Evolutionary conservation across 2,888 invertebrate species (phyloP), one percentile per base, ranked within the genome.

Genomic region (Chelonus formosanus): DNA sequence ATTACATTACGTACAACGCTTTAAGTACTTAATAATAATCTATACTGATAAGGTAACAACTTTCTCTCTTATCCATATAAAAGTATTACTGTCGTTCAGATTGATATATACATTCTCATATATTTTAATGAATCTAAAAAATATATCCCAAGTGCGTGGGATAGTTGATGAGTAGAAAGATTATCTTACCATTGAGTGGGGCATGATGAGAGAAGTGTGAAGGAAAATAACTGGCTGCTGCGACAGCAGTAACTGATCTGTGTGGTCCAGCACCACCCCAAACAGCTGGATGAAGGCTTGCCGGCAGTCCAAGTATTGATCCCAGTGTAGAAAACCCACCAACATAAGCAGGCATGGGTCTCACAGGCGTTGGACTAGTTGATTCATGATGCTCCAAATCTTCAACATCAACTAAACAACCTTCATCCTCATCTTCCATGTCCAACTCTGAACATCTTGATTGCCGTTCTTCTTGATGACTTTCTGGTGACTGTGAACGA

Each of bases 341-440:
- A 20, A 84, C 76, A 59, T 83, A 83, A 0, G 78, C 81, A 0
- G 83, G 83, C 2, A 82, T 83, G 0, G 84, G 84, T 61, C 83
- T 78, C 2, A 83, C 76, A 0, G 83, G 82, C 2, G 78, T 74
- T 0, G 82, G 78, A 48, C 64, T 63, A 4, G 67, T 67, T 59
- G 67, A 67, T 58, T 66, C 67, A 32, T 73, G 70, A 32, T 80
- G 79, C 4, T 76, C 73, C 31, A 92, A 85, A 77, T 93, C 93
- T 81, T 93, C 93, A 8, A 93, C 93, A 80, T 94, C 93, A 8
- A 93, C 92, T 77, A 91, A 88, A 56, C 90, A 90, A 73, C 89
- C 89, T 71, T 87, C 87, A 50, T 84, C 84, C 60, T 88, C 90
- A 68, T 90, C 89, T 65, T 92, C 91, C 77, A 92, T 90, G 60